Conservation (phyloP, 2,797 vertebrate genomes). For the Meda fulgida region DNA sequence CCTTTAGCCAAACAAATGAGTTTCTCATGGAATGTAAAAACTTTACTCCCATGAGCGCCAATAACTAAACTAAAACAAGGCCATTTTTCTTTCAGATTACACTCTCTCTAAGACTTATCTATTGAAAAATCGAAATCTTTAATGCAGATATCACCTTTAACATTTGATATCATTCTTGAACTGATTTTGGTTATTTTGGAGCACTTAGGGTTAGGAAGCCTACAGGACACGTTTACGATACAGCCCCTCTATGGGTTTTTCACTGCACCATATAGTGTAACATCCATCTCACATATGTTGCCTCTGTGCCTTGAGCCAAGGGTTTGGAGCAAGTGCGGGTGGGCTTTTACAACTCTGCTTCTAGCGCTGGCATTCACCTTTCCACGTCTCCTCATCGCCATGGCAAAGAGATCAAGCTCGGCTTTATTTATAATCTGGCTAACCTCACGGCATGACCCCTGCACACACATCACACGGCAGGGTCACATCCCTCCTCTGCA, state of each 20-base stretch:
- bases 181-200: slow-evolving; percentile 16
- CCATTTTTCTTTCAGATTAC: slow-evolving; percentile 11
- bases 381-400: slow-evolving; percentile 69
- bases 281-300: slow-evolving; percentile 55
- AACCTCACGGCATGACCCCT: slow-evolving; percentile 77
- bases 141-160: slow-evolving; percentile 40
- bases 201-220: slow-evolving; percentile 23
- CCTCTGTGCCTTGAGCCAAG: slow-evolving; percentile 74
- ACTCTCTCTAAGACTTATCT: background rate
- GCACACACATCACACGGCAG: slow-evolving; percentile 78
- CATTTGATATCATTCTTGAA: slow-evolving; percentile 25
- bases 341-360: slow-evolving; percentile 71
- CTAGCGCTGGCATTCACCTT: slow-evolving; percentile 78
- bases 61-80: slow-evolving; percentile 17
- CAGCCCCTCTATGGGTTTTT: background rate
- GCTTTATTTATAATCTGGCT: slow-evolving; percentile 85
- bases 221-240: slow-evolving; percentile 14
- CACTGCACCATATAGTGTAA: slow-evolving; percentile 10
- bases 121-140: slow-evolving; percentile 28
- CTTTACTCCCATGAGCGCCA: slow-evolving; percentile 29
- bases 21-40: slow-evolving; percentile 37
- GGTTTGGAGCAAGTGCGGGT: slow-evolving; percentile 69
- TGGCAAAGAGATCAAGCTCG: slow-evolving; percentile 70
- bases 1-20: slow-evolving; percentile 63
- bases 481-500: slow-evolving; percentile 78